These are phyloP conservation scores for Phengaris arion DNA, from an alignment of 2,888 invertebrate species.

Conservation along the genomic window DNA sequence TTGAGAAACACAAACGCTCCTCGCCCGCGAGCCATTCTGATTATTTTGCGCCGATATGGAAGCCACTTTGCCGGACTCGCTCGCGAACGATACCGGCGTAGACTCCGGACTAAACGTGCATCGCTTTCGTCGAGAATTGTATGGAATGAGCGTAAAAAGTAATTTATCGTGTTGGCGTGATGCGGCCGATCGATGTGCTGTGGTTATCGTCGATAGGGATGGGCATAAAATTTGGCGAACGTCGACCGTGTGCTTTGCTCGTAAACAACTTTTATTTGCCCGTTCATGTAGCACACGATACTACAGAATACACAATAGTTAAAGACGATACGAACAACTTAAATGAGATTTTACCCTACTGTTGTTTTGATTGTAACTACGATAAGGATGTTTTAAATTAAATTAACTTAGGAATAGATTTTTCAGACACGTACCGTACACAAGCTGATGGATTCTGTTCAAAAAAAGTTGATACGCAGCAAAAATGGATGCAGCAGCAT, in stretches of 20 bases:
- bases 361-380: background rate
- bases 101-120: constrained; percentile 62
- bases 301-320: too few relatives aligned
- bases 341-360: constrained; percentile 1
- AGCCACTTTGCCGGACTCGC: constrained; percentile 54
- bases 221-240: constrained; percentile 62
- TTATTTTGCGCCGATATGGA: constrained; percentile 42
- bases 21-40: constrained; percentile 56
- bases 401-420: background rate
- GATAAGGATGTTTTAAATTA: constrained; percentile 3
- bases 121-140: constrained; percentile 54
- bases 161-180: constrained; percentile 73
- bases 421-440: background rate
- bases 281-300: constrained; percentile 6
- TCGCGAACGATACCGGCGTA: constrained; percentile 48
- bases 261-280: constrained; percentile 6
- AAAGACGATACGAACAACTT: background rate
- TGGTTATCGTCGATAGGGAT: constrained; percentile 61
- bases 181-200: constrained; percentile 64
- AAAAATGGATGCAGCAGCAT: background rate
- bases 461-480: background rate
- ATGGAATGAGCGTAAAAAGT: constrained; percentile 67
- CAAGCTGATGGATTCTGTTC: background rate
- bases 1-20: constrained; percentile 64
- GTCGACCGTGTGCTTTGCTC: constrained; percentile 42